Conservation (phyloP, 2,113 vertebrate species). For the Lipophrys pholis region DNA sequence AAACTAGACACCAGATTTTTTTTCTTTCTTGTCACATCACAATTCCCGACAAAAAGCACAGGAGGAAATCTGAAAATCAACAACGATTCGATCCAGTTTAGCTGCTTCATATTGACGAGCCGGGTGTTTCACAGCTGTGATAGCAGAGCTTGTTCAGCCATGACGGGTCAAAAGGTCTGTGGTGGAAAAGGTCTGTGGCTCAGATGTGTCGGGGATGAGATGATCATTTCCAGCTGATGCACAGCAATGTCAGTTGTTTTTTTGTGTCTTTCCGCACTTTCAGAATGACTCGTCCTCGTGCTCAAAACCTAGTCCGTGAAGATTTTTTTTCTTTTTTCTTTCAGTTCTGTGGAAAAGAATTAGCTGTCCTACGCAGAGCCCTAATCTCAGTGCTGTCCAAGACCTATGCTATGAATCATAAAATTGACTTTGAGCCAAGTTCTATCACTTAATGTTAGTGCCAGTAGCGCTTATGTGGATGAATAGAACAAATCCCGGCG, state of each 20-base stretch:
- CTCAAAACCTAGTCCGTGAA: neutral
- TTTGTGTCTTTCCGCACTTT: neutral
- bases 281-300: neutral
- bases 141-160: neutral
- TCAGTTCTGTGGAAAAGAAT: neutral
- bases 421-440: neutral
- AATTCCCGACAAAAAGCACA: neutral
- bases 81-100: neutral
- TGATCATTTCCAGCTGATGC: neutral
- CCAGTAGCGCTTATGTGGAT: constrained; percentile 12
- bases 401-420: neutral
- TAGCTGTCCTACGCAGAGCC: neutral
- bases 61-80: neutral
- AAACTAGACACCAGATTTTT: too few species aligned
- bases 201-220: neutral
- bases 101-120: neutral
- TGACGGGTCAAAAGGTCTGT: neutral
- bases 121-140: neutral
- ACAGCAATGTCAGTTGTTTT: too few species aligned
- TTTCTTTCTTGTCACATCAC: too few species aligned
- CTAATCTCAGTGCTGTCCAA: neutral
- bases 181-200: neutral
- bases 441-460: neutral
- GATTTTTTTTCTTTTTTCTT: neutral
- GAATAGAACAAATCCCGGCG: constrained; percentile 13